Evolutionary conservation across 2,797 vertebrate species (phyloP).

Genomic region (Pantherophis alleghaniensis): DNA sequence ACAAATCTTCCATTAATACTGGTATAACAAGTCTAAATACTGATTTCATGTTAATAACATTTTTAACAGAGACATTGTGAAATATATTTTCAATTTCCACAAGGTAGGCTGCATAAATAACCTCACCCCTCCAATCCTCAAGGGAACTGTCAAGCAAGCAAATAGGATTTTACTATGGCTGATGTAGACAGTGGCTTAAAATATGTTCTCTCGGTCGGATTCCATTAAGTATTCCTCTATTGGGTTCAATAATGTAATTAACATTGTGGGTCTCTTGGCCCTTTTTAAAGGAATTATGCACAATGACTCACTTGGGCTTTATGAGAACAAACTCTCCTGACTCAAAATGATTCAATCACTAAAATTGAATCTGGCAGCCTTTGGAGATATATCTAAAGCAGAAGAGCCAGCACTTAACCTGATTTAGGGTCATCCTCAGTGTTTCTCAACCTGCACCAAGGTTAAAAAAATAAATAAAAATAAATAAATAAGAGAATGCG

Average conservation of each 20-base stretch:
- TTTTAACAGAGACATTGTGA: slow-evolving; percentile 26
- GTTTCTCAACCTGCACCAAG: slow-evolving; percentile 61
- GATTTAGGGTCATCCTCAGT: slow-evolving; percentile 72
- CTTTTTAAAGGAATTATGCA: slow-evolving; percentile 77
- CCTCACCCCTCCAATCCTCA: neutral
- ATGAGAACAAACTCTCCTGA: slow-evolving; percentile 67
- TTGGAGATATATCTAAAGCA: slow-evolving; percentile 66
- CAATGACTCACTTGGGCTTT: slow-evolving; percentile 77
- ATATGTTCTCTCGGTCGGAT: slow-evolving; percentile 61
- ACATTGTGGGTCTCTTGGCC: slow-evolving; percentile 72
- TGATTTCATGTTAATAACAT: neutral
- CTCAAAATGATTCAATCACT: slow-evolving; percentile 76
- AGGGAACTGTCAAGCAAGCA: slow-evolving; percentile 15
- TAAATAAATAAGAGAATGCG: slow-evolving; percentile 28
- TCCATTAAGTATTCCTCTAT: slow-evolving; percentile 67
- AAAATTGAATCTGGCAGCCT: slow-evolving; percentile 75
- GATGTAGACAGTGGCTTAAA: slow-evolving; percentile 40
- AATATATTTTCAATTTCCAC: slow-evolving; percentile 1
- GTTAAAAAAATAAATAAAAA: neutral
- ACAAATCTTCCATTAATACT: neutral
- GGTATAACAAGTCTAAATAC: neutral
- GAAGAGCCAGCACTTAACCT: slow-evolving; percentile 74
- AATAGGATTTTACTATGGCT: slow-evolving; percentile 38
- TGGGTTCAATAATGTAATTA: slow-evolving; percentile 76
- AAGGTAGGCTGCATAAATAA: neutral